Evolutionary conservation across 2,797 vertebrate species (phyloP).

Genomic region (Chaetophractus vellerosus): DNA sequence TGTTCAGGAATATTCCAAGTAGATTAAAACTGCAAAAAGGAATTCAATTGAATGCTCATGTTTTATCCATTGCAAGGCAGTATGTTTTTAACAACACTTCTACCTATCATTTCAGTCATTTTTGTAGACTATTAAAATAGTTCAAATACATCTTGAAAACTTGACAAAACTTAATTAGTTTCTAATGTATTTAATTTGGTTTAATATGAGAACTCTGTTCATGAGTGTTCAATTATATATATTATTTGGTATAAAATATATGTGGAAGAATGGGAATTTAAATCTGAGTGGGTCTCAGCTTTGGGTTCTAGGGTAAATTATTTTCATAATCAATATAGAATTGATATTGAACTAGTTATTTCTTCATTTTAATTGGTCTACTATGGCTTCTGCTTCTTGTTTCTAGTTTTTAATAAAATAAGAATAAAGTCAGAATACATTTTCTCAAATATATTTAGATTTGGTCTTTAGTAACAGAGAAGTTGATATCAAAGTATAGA

Average conservation of each 20-base stretch:
- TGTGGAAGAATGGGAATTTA: neutral
- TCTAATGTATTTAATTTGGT: constrained; percentile 24
- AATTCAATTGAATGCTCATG: constrained; percentile 29
- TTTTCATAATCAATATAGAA: neutral
- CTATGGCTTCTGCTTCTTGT: neutral
- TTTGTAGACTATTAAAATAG: constrained; percentile 48
- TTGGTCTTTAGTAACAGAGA: neutral
- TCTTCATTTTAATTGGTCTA: neutral
- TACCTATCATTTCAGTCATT: neutral
- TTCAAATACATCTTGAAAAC: constrained; percentile 16
- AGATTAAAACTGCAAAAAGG: constrained; percentile 45
- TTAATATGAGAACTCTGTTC: constrained; percentile 34
- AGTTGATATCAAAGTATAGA: neutral
- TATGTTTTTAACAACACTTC: neutral
- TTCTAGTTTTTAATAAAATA: neutral
- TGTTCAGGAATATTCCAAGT: constrained; percentile 11
- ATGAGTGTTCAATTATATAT: constrained; percentile 29
- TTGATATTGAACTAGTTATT: neutral
- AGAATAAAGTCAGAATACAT: neutral
- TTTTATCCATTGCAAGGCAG: neutral
- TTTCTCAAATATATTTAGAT: neutral
- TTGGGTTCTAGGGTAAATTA: constrained; percentile 43
- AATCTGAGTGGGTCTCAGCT: neutral
- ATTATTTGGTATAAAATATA: neutral
- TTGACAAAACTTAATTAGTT: constrained; percentile 32